These are phyloP conservation scores for Lordiphosa clarofinis DNA, from an alignment of 1,140 invertebrate genomes.

Conservation along the genomic window DNA sequence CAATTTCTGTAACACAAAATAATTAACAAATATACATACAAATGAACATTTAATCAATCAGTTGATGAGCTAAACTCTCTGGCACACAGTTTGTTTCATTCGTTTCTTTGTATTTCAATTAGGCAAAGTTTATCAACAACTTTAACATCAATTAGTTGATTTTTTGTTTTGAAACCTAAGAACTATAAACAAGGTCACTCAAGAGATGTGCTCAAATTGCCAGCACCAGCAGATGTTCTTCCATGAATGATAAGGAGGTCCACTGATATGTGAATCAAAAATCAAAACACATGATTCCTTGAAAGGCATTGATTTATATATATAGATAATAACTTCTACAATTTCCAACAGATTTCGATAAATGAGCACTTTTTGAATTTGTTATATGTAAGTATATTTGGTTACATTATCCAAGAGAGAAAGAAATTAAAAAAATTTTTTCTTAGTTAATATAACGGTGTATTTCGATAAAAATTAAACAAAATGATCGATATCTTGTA, in stretches of 20 bases:
- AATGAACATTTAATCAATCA: conserved; percentile 39
- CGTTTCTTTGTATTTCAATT: conserved; percentile 45
- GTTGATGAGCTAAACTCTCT: conserved; percentile 19
- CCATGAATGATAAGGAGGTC: conserved; percentile 50
- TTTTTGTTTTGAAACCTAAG: conserved; percentile 66
- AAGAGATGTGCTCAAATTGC: conserved; percentile 33
- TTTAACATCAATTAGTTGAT: conserved; percentile 59
- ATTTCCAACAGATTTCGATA: too few relatives aligned
- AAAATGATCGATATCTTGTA: too few relatives aligned
- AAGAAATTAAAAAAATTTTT: too few relatives aligned
- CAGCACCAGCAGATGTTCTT: conserved; percentile 28
- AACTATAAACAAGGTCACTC: conserved; percentile 59
- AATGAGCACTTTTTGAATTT: too few relatives aligned
- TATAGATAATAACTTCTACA: too few relatives aligned
- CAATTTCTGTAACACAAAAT: conserved; percentile 4
- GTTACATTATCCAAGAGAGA: too few relatives aligned
- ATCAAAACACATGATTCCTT: conserved; percentile 59
- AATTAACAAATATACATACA: conserved; percentile 35
- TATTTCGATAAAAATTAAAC: too few relatives aligned
- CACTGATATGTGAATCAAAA: conserved; percentile 63
- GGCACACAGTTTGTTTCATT: not conserved
- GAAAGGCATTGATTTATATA: too few relatives aligned
- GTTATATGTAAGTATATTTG: too few relatives aligned
- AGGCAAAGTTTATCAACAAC: conserved; percentile 48
- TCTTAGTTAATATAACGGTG: too few relatives aligned